phyloP scores from a whole-genome alignment of 2,888 invertebrate genomes.

The Phaedon cochleariae region DNA sequence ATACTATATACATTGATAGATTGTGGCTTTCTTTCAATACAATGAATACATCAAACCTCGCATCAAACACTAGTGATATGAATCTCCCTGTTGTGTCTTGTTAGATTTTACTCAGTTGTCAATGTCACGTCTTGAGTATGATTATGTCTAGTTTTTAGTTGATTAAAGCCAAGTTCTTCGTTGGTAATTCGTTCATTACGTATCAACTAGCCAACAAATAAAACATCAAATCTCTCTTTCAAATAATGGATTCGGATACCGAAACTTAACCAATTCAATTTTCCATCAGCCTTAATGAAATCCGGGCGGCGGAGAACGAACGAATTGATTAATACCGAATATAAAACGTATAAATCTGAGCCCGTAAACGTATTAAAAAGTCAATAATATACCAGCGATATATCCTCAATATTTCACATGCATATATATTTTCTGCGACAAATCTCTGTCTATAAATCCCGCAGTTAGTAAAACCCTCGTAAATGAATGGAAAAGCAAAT shows the following conservation, averaged over 20 bases:
- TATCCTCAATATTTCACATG: constrained; percentile 58
- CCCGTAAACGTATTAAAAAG: constrained; percentile 38
- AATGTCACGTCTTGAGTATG: too few relatives aligned
- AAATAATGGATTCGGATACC: constrained; percentile 16
- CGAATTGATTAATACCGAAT: constrained; percentile 32
- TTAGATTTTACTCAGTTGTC: too few relatives aligned
- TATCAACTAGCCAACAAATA: too few relatives aligned
- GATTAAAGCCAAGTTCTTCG: too few relatives aligned
- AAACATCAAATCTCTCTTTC: constrained; percentile 10
- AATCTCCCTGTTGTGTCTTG: too few relatives aligned
- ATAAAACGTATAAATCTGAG: constrained; percentile 26
- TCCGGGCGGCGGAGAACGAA: constrained; percentile 13
- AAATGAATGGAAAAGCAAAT: constrained; percentile 62
- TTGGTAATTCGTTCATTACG: too few relatives aligned
- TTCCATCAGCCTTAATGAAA: constrained; percentile 23
- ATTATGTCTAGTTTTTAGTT: too few relatives aligned
- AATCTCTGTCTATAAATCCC: constrained; percentile 60
- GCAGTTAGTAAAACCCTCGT: constrained; percentile 62
- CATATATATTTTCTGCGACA: constrained; percentile 58
- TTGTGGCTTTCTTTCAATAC: too few relatives aligned
- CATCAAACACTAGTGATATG: too few relatives aligned
- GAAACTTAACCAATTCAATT: constrained; percentile 4
- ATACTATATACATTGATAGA: too few relatives aligned
- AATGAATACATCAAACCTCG: too few relatives aligned
- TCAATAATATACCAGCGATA: constrained; percentile 55